These are phyloP conservation scores for Gobio gobio DNA, from an alignment of 2,113 vertebrate species.

Conservation along the genomic window DNA sequence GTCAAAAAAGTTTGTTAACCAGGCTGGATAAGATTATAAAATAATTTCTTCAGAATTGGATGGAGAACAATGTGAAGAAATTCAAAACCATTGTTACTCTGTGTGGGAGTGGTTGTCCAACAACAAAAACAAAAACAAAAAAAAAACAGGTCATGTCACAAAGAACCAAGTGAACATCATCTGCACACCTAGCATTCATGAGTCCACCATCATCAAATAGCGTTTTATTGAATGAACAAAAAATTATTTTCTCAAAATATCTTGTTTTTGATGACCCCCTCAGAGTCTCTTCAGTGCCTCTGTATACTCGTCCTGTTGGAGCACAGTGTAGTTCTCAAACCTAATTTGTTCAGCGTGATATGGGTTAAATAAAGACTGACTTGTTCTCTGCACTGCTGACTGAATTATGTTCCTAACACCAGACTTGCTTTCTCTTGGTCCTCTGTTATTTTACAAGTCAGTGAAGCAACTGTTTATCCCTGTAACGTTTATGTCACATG, in stretches of 20 bases:
- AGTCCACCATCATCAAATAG: not conserved
- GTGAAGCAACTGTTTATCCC: too few relatives aligned
- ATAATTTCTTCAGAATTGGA: not conserved
- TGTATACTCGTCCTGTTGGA: not conserved
- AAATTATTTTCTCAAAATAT: not conserved
- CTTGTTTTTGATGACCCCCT: not conserved
- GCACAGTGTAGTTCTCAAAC: not conserved
- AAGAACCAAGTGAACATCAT: not conserved
- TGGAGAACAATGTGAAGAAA: not conserved
- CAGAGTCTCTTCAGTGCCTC: not conserved
- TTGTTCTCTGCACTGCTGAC: not conserved
- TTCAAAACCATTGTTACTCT: not conserved
- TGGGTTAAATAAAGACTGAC: not conserved
- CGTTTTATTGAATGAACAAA: not conserved
- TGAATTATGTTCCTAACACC: not conserved
- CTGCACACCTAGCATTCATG: not conserved
- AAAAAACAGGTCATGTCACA: not conserved
- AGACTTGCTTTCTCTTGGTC: not conserved
- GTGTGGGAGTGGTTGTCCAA: not conserved
- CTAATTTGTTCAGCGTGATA: not conserved
- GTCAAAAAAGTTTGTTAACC: not conserved
- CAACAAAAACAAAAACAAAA: not conserved
- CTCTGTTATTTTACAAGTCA: not conserved
- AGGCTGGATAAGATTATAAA: not conserved
- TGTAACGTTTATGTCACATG: not conserved